These are phyloP conservation scores for Nesometra sesokonis DNA, from an alignment of 35 echinoderm and acorn worm species.

Conservation along the genomic window DNA sequence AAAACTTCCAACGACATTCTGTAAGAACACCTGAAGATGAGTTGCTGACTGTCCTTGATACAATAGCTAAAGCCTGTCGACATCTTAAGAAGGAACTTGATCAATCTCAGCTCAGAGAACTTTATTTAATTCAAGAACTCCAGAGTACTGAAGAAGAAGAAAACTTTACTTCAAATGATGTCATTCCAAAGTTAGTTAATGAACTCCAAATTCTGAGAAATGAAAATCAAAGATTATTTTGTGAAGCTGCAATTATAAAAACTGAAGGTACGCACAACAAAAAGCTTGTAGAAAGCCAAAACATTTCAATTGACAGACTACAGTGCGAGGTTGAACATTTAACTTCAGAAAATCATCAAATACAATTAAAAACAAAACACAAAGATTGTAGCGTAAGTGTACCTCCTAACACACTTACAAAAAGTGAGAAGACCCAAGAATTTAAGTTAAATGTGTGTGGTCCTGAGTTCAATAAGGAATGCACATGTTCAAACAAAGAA, in stretches of 20 bases:
- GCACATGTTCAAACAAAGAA: not conserved
- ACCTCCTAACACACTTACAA: not conserved
- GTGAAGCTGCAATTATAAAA: not conserved
- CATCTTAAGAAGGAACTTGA: not conserved
- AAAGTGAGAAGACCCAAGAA: not conserved
- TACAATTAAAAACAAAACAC: not conserved
- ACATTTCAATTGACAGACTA: not conserved
- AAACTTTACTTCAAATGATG: not conserved
- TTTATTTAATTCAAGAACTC: not conserved
- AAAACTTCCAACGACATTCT: too few relatives aligned
- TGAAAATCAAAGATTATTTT: not conserved
- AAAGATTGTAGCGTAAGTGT: not conserved
- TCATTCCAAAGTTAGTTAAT: not conserved
- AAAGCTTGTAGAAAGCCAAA: not conserved
- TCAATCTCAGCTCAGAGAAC: not conserved
- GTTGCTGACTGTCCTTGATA: not conserved
- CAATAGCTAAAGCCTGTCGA: not conserved
- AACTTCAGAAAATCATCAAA: not conserved
- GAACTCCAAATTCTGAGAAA: not conserved
- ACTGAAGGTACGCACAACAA: not conserved
- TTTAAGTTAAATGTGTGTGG: not conserved
- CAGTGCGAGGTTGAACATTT: not conserved
- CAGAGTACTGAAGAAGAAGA: not conserved
- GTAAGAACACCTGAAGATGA: not conserved
- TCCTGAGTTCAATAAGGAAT: not conserved